Percentiles rank a stretch among this genome's conserved stretches.
phyloP scores from a whole-genome alignment of 1,140 invertebrate species.

The Harlomillsia oculata region DNA sequence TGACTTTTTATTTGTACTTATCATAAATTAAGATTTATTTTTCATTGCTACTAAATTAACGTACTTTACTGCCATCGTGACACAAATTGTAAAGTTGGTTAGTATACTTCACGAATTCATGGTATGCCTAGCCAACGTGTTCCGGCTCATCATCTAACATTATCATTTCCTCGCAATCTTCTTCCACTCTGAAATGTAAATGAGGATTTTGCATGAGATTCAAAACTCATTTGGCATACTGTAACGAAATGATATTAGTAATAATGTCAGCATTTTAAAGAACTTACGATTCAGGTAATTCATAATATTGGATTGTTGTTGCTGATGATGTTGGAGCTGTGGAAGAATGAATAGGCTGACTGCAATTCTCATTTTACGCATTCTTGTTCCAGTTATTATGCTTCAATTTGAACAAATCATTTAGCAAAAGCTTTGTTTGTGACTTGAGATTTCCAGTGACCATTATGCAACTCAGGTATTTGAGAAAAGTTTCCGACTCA shows the following conservation, averaged over 20 bases:
- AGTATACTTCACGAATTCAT: conserved; percentile 30
- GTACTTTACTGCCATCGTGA: too few relatives aligned
- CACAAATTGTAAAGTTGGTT: too few relatives aligned
- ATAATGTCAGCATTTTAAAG: not conserved
- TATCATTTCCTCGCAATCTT: conserved; percentile 18
- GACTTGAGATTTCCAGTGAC: not conserved
- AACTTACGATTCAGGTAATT: conserved; percentile 22
- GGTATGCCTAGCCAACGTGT: conserved; percentile 25
- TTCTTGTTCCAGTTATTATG: conserved; percentile 23
- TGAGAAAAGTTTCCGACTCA: conserved; percentile 8
- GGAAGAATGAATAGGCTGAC: not conserved
- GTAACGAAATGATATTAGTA: not conserved
- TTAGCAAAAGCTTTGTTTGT: not conserved
- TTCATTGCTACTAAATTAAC: too few relatives aligned
- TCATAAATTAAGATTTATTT: too few relatives aligned
- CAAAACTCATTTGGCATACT: not conserved
- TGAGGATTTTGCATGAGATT: too few relatives aligned
- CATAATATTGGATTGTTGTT: conserved; percentile 14
- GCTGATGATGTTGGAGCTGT: not conserved
- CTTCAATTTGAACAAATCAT: conserved; percentile 14
- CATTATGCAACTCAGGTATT: conserved; percentile 10
- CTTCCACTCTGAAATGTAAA: too few relatives aligned
- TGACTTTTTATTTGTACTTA: too few relatives aligned
- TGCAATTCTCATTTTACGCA: not conserved
- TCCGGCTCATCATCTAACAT: conserved; percentile 31